Evolutionary conservation across 2,888 invertebrate genomes (phyloP), one percentile per base, ranked within the genome.

Genomic region (Drosophila melanosoma): DNA sequence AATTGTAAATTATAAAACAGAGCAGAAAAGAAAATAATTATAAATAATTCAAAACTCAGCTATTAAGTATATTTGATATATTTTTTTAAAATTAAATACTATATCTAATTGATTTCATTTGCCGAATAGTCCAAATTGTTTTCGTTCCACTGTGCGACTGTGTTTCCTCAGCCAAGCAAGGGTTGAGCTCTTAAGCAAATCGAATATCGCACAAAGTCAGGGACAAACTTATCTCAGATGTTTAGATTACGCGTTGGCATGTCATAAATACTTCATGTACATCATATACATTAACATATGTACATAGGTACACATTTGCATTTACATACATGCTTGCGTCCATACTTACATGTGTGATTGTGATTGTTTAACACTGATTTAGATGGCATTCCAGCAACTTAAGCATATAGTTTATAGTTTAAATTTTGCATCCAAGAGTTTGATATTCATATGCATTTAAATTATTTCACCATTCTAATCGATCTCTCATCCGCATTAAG

Each of bases 81-180:
- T 15, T 45, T 45, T 12, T 45, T 12, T 45, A 23, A 8, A 23
- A 15, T 45, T 4, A 23, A 8, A 23, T 23, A 23, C 4, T 8
- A 23, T 15, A 23, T 15, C 15, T 7, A 15, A 15, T 15, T 15
- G 20, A 8, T 45, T 45, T 26, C 15, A 4, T n/a, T 35, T 10
- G 12, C 11, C 6, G 29, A 45, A 20, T 23, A 32, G 15, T 12
- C 7, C 23, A 40, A 38, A 62, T 26, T 1, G 29, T 2, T 2
- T n/a, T 23, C 10, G 7, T 17, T 6, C 29, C 76, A 75, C 75
- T 59, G 72, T 75, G 49, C 58, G 33, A 45, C 17, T 45, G 40
- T 40, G 49, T 23, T 49, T 65, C 59, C 49, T 59, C 26, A 48
- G 76, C 45, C 71, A 76, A 66, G 72, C 71, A 76, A 66, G 72